Evolutionary conservation across 2,888 invertebrate species (phyloP), one percentile per base, ranked within the genome.

Genomic region (Flabesymbios commensalis): DNA sequence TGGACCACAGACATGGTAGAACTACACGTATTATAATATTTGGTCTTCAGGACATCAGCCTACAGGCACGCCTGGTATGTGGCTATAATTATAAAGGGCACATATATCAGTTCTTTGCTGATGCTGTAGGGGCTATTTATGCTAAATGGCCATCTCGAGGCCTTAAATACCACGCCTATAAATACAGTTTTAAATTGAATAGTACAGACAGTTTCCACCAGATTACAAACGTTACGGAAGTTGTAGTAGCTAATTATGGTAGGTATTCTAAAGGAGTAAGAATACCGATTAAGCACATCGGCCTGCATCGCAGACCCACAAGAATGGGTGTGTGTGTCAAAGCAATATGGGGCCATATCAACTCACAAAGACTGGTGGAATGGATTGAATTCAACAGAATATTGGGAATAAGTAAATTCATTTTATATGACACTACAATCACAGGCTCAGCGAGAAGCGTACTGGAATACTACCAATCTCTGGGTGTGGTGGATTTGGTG

Each of bases 351-450:
- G 57, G 52, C 10, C 10, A 41, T 14, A 36, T 65, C 32, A 39
- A 32, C 28, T 43, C 47, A 3, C 31, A 5, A 29, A 31, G 57
- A 14, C 43, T 64, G 22, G 49, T 66, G 1, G 66, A 66, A 36
- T 66, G 66, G 66, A 29, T 66, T n/a, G 64, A 64, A 47, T 47
- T 47, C 4, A 39, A 53, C 3, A 31, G 59, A 26, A 32, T 49
- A 14, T 48, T 53, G 2, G 63, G 63, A 5, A 32, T 64, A 3
- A n/a, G 53, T 10, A 19, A 57, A 14, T 22, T 65, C 14, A 42
- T 61, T 29, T 45, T 64, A n/a, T 66, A 64, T 45, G 51, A 64
- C 48, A 55, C 59, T 2, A 59, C 57, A 10, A 28, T 61, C 2
- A 14, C 29, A 17, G 61, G 64, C 14, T 28, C 43, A 14, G 58